Conservation (phyloP, 2,797 vertebrate genomes). For the Decapterus maruadsi region DNA sequence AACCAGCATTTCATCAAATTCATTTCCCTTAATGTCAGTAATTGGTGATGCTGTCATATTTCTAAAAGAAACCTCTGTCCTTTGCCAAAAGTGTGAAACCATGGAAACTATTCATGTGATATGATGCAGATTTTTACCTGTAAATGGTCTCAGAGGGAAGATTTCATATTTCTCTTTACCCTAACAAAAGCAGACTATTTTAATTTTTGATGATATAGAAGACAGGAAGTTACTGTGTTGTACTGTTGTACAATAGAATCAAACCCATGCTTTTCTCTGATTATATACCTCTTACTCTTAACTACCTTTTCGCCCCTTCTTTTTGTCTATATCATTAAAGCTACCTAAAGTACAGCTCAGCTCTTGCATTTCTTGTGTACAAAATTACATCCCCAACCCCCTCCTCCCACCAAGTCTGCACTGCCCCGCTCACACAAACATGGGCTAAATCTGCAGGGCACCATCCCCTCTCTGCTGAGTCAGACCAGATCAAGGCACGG, state of each 20-base stretch:
- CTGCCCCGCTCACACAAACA: slow-evolving; percentile 57
- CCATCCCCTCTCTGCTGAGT: slow-evolving; percentile 76
- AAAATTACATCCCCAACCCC: slow-evolving; percentile 49
- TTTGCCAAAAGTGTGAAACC: slow-evolving; percentile 10
- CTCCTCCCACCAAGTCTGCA: slow-evolving; percentile 40
- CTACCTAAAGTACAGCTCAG: slow-evolving; percentile 58
- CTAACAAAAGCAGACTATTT: slow-evolving; percentile 41
- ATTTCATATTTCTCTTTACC: slow-evolving; percentile 22
- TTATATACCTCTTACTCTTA: slow-evolving; percentile 62
- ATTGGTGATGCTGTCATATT: background rate
- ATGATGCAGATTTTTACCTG: background rate
- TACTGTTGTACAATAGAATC: slow-evolving; percentile 33
- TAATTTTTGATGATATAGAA: slow-evolving; percentile 42
- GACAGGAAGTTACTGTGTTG: slow-evolving; percentile 34
- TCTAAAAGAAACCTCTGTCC: background rate
- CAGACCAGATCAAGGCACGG: slow-evolving; percentile 69
- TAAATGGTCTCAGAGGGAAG: slow-evolving; percentile 13
- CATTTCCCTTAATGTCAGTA: slow-evolving; percentile 15
- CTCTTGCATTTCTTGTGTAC: slow-evolving; percentile 55
- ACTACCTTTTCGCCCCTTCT: slow-evolving; percentile 49
- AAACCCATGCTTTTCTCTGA: slow-evolving; percentile 55
- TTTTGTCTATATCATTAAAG: slow-evolving; percentile 62
- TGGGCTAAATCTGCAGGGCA: slow-evolving; percentile 63
- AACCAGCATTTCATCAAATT: slow-evolving; percentile 34
- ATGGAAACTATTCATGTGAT: background rate